These are phyloP conservation scores for Himantopus leucocephalus DNA, from an alignment of 2,113 vertebrate genomes.

Conservation along the genomic window DNA sequence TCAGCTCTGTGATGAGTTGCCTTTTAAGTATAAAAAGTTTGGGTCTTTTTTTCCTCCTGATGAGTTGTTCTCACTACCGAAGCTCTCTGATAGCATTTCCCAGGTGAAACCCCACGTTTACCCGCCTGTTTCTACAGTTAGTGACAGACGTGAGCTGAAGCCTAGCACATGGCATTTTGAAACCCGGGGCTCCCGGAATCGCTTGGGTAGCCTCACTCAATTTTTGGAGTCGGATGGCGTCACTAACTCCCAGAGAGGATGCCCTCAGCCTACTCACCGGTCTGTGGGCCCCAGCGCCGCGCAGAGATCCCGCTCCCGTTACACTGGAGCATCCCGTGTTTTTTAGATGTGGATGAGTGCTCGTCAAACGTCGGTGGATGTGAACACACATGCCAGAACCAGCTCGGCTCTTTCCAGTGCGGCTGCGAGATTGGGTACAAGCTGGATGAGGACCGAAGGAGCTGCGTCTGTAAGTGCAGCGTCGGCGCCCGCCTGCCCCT, in stretches of 20 bases:
- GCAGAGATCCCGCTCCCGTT: rapidly evolving
- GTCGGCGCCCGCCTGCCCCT: rapidly evolving
- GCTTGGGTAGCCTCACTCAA: neutral
- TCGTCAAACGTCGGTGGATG: constrained; percentile 77
- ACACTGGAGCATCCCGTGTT: neutral
- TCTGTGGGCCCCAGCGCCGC: rapidly evolving
- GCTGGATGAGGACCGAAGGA: constrained; percentile 81
- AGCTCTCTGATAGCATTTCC: neutral
- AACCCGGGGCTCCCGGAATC: neutral
- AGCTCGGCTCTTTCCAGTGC: constrained; percentile 87
- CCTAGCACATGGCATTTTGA: neutral
- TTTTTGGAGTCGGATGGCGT: neutral
- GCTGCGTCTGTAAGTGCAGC: constrained; percentile 83
- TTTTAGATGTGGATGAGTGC: constrained; percentile 90
- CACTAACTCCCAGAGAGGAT: neutral
- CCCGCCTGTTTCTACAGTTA: neutral
- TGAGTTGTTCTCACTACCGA: neutral
- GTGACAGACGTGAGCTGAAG: neutral
- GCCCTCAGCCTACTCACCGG: neutral
- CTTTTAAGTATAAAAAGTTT: neutral
- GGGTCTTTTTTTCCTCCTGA: neutral
- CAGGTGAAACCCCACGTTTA: neutral
- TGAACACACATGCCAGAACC: constrained; percentile 87
- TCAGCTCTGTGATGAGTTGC: neutral
- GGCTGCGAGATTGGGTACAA: constrained; percentile 81